A percentile compares a stretch with the other conserved stretches of the same genome.
These are phyloP conservation scores for Sipunculus nudus DNA, from an alignment of 2,888 invertebrate genomes.

Conservation along the genomic window DNA sequence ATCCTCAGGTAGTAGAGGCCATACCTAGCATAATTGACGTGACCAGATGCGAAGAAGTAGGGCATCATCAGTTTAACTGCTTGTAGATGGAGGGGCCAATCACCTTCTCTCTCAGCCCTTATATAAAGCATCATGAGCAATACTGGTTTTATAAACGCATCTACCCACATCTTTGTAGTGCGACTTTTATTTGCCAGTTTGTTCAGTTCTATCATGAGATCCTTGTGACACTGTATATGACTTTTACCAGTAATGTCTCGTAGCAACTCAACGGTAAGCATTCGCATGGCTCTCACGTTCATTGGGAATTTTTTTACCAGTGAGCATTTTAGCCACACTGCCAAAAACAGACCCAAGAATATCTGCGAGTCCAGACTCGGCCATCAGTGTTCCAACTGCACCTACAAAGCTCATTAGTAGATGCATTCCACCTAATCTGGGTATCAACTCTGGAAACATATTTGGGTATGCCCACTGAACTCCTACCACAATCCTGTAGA, in stretches of 20 bases:
- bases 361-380: constrained; percentile 37
- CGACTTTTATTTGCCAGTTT: neutral
- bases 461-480: constrained; percentile 37
- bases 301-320: constrained; percentile 43
- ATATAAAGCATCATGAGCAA: constrained; percentile 37
- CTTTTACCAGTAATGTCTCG: neutral
- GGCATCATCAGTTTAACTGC: constrained; percentile 36
- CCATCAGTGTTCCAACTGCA: constrained; percentile 36
- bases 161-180: constrained; percentile 32
- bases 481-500: constrained; percentile 28
- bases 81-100: constrained; percentile 36
- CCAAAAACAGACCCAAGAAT: constrained; percentile 36
- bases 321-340: constrained; percentile 39
- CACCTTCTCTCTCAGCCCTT: constrained; percentile 37
- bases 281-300: constrained; percentile 34
- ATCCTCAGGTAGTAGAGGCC: constrained; percentile 40
- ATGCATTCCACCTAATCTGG: constrained; percentile 43
- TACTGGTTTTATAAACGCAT: constrained; percentile 34
- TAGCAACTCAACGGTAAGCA: constrained; percentile 34
- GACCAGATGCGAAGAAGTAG: constrained; percentile 42
- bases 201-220: constrained; percentile 4
- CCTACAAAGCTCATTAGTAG: constrained; percentile 43
- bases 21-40: constrained; percentile 41
- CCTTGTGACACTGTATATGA: neutral
- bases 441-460: constrained; percentile 22